Evolutionary conservation across 2,888 invertebrate species (phyloP), one percentile per base, ranked within the genome.

Genomic region (Rhamnusium bicolor): DNA sequence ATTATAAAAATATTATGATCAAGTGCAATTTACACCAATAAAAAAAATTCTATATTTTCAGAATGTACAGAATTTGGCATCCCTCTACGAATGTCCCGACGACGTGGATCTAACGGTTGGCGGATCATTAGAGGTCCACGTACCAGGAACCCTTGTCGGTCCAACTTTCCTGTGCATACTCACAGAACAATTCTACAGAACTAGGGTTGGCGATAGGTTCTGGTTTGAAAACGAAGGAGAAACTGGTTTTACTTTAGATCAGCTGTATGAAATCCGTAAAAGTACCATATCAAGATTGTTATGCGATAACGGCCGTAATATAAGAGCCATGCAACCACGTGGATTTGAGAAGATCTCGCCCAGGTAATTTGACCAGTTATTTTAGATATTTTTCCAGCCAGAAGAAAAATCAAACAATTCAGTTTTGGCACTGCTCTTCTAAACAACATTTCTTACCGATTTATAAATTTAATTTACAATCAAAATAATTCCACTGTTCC

Each of bases 71-170:
- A 91, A 92, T 75, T 88, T 96, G 8, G 87, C 91, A 73, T 84
- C 88, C 0, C 84, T 95, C 0, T 96, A 95, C 87, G 92, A 91
- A 73, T 90, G 90, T 56, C 93, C 93, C 0, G 93, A 95, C 68
- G 97, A 97, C 86, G 94, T 98, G 0, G 97, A 98, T 81, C 86
- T 97, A 69, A 95, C 95, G 12, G 94, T 96, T 6, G 98, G 94
- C 0, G 97, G 94, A 0, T 92, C 96, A 0, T 85, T 96, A 63
- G 98, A 98, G 87, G 88, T 88, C 0, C 93, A 93, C 71, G 93
- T 96, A 0, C 91, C 92, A 0, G 96, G 94, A 0, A 92, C 96
- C 0, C 90, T 94, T 58, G 91, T 94, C 0, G 97, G 98, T 0
- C 97, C 97, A 0, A 96, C 97, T 0, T 96, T 94, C 90, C 90